Evolutionary conservation across 2,113 vertebrate species (phyloP), one percentile per base, ranked within the genome.

Genomic region (Formicarius rufipectus): DNA sequence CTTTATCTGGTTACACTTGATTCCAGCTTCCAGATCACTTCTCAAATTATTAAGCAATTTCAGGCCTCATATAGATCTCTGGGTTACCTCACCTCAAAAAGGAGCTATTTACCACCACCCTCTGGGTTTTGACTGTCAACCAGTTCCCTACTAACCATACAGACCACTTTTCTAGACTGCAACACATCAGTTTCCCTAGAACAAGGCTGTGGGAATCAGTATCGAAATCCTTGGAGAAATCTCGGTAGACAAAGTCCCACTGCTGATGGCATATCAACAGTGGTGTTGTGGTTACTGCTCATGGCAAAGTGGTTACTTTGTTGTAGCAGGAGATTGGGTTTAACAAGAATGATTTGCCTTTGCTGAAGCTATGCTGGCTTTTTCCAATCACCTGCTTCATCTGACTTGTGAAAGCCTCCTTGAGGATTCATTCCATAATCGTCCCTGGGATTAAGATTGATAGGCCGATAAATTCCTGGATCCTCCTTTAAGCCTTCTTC

Each of bases 301-400:
- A n/a, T n/a, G n/a, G n/a, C 22, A 25, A 76, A 28, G 7, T n/a
- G 23, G 10, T 74, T 13, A 20, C 17, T 62, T 83, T 47, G 9
- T 23, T 42, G 18, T 31, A 62, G 62, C 2, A 55, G 25, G 25
- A 39, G 4, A 9, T 9, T 0, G 1, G 4, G 18, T 42, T 42
- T 47, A 12, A 37, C 12, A 56, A 76, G 22, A 4, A 31, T 1
- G 0, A 47, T 62, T 47, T 55, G 11, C 18, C 17, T 25, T 27
- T 62, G 31, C 9, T 77, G 27, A 42, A 28, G 27, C 25, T 28
- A 1, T 19, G 9, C 21, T 55, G 47, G 6, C 4, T 90, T 62
- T 49, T 69, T 14, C n/a, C n/a, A 69, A 6, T 35, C 31, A 7
- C 7, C 12, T 49, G 12, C 19, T 63, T 35, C 40, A 42, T 28